Evolutionary conservation across 2,888 invertebrate species (phyloP).

Genomic region (Frankliniella fusca): DNA sequence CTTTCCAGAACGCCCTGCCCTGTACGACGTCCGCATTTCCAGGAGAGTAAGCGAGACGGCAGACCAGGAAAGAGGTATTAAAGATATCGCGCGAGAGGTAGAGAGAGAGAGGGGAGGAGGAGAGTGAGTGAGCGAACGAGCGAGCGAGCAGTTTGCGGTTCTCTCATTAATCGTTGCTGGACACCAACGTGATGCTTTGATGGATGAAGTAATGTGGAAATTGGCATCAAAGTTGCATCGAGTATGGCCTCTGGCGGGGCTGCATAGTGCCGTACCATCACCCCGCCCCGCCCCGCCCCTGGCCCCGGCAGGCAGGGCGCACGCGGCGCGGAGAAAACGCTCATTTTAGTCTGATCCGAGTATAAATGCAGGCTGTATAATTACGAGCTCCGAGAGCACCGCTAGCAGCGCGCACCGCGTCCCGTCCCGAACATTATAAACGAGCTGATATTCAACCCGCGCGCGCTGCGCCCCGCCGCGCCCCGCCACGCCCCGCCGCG

Average conservation of each 20-base stretch:
- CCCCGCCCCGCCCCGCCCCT: neutral
- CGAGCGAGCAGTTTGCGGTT: neutral
- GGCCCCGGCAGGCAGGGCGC: neutral
- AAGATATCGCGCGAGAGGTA: neutral
- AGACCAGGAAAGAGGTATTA: too few species aligned
- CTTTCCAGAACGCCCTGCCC: neutral
- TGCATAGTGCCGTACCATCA: neutral
- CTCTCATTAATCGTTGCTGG: conserved; percentile 9
- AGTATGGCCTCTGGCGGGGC: conserved; percentile 16
- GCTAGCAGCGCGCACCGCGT: too few species aligned
- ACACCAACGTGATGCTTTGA: neutral
- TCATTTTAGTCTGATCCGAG: conserved; percentile 19
- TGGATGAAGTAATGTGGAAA: conserved; percentile 22
- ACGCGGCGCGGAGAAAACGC: conserved; percentile 1
- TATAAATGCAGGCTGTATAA: conserved; percentile 20
- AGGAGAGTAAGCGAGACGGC: neutral
- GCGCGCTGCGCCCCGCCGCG: neutral
- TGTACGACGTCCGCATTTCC: neutral
- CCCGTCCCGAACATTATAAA: conserved; percentile 4
- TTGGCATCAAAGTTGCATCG: conserved; percentile 24
- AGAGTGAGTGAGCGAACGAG: neutral
- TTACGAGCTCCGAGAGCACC: neutral
- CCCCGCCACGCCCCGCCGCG: neutral
- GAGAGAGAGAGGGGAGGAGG: neutral
- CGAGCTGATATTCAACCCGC: conserved; percentile 17